Conservation (phyloP, 2,888 invertebrate genomes). For the Epinotia bilunana region DNA sequence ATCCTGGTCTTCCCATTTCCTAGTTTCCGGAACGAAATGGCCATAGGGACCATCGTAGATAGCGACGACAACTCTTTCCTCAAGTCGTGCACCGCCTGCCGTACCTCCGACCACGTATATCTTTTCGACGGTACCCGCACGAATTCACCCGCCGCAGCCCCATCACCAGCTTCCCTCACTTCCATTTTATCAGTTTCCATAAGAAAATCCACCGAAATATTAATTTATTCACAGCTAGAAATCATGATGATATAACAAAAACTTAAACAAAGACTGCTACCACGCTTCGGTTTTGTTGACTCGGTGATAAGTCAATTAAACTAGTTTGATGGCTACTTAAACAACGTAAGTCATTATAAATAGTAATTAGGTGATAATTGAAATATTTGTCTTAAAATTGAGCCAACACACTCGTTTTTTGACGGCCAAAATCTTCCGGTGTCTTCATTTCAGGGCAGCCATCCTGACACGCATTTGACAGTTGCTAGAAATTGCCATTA, state of each 20-base stretch:
- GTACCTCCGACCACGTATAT: constrained; percentile 91
- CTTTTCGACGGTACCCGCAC: constrained; percentile 72
- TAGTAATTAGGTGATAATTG: constrained; percentile 55
- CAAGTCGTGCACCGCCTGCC: constrained; percentile 91
- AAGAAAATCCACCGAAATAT: constrained; percentile 42
- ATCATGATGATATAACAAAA: constrained; percentile 65
- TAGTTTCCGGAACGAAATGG: constrained; percentile 91
- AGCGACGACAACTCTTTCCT: constrained; percentile 90
- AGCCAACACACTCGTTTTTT: constrained; percentile 73
- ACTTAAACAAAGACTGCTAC: constrained; percentile 45
- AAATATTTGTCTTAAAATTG: constrained; percentile 59
- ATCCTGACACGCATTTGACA: constrained; percentile 39
- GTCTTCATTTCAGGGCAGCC: constrained; percentile 38
- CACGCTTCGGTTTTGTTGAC: constrained; percentile 42
- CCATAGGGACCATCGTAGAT: constrained; percentile 92
- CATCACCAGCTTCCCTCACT: constrained; percentile 78
- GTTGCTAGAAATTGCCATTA: constrained; percentile 6
- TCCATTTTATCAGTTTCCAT: constrained; percentile 74
- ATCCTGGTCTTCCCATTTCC: constrained; percentile 92
- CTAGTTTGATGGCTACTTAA: constrained; percentile 59
- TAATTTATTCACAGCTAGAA: constrained; percentile 41
- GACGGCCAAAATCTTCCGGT: constrained; percentile 52
- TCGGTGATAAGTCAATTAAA: constrained; percentile 55
- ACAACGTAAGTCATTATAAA: constrained; percentile 59
- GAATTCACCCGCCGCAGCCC: constrained; percentile 74